Evolutionary conservation across 2,797 vertebrate genomes (phyloP).

Genomic region (Mus minutoides): DNA sequence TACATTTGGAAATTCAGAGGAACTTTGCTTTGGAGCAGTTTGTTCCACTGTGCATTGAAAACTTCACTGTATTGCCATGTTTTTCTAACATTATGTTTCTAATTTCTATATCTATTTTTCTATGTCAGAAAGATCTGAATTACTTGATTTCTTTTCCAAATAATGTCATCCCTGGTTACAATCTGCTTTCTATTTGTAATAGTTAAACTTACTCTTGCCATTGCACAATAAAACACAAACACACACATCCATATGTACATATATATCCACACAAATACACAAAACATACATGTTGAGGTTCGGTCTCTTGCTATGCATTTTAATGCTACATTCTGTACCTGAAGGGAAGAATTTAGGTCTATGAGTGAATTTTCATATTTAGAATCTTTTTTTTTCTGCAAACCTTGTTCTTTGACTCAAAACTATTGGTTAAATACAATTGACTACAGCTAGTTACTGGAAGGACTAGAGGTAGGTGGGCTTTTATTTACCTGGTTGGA

Average conservation of each 20-base stretch:
- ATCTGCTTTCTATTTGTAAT: conserved; percentile 4
- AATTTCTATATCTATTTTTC: background rate
- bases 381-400: background rate
- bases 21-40: background rate
- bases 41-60: background rate
- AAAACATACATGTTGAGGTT: background rate
- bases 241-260: too few relatives aligned
- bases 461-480: background rate
- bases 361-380: background rate
- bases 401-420: background rate
- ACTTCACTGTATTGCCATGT: background rate
- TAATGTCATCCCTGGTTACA: background rate
- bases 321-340: background rate
- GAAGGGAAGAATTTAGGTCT: background rate
- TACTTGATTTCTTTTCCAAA: background rate
- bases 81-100: background rate
- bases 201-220: background rate
- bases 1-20: background rate
- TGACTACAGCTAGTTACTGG: background rate
- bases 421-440: background rate
- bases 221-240: background rate
- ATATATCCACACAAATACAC: background rate
- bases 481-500: background rate
- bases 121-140: background rate
- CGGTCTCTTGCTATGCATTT: background rate